Base-by-base conservation (phyloP, 2,113 vertebrate species). In the Leucosticte australis region DNA sequence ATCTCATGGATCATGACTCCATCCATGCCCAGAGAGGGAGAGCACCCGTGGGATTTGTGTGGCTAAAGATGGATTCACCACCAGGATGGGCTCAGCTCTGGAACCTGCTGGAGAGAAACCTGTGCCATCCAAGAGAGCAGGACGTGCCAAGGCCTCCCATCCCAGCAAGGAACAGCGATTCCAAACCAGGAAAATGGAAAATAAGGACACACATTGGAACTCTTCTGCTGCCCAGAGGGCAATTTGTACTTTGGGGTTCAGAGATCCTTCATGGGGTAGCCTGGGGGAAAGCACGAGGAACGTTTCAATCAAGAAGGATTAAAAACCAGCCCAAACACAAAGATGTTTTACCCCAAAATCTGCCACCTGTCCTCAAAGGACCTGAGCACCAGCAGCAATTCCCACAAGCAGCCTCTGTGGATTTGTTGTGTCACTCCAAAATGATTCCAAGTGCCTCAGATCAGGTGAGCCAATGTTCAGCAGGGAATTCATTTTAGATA, bases 201-300 rank as follows among this genome's bases (percentile, higher is more conserved):
- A 12, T 30, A 84, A 70, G 50, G 24, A 5, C 10, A 18, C 4
- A 15, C 52, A 35, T n/a, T 11, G 6, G 15, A 69, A 14, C 3
- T 18, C 37, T 3, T 64, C 2, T 15, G 5, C 63, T 60, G 35
- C 21, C 46, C 65, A 52, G 63, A 42, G 27, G 17, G 18, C 3
- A 10, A 30, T 1, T 23, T 28, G 37, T 16, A 11, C 46, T 68
- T 47, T 46, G 26, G 28, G 28, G 11, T 35, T 82, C 16, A n/a
- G 31, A 30, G 2, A 31, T 22, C 28, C 22, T 22, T 24, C 0
- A 0, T 7, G 33, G 57, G 15, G 11, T 2, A 3, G 13, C 37
- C n/a, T 86, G 49, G 44, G 37, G 49, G 12, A 80, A 42, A 28
- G 13, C 50, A 20, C 1, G 0, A 62, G 37, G 59, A 65, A 27